Evolutionary conservation across 2,113 vertebrate genomes (phyloP), one percentile per base, ranked within the genome.

Genomic region (Capreolus pygargus): DNA sequence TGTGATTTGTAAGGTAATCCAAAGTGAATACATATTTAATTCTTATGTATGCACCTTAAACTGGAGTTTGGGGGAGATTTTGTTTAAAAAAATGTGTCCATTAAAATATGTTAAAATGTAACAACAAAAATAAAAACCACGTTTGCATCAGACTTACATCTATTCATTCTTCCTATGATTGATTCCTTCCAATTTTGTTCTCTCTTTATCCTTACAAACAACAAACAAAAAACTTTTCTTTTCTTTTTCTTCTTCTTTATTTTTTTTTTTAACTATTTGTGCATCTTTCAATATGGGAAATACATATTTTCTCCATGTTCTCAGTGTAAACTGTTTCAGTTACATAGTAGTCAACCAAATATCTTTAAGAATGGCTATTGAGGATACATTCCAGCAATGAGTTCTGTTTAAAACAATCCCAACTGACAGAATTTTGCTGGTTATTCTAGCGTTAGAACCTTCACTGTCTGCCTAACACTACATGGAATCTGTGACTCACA

Each of bases 401-500:
- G 92, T 93, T 97, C 85, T 47, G 67, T 45, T 94, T 79, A 27
- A 78, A 74, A 95, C 86, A 84, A 55, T 89, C 30, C 27, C 70
- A 95, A 76, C 27, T 47, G 50, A 43, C 36, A 57, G 97, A 95
- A 97, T 89, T 97, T 93, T 27, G 95, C 64, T n/a, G 90, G 88
- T 45, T 54, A 94, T 96, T 97, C 98, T 39, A 95, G 95, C 21
- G 36, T 74, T 84, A 50, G 94, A 98, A 97, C 55, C 84, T 91
- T 92, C 43, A 54, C 60, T 15, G 36, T 83, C 15, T 91, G 45
- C 82, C 54, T 17, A 19, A 28, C 61, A 60, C n/a, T n/a, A 15
- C 13, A 47, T 81, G 84, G 96, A 89, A 96, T 27, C 28, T 47
- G 47, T 27, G 93, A 88, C 61, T 98, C 95, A 89, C 79, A 95